Conservation (phyloP, 2,797 vertebrate species). For the Poliocrania exsul region DNA sequence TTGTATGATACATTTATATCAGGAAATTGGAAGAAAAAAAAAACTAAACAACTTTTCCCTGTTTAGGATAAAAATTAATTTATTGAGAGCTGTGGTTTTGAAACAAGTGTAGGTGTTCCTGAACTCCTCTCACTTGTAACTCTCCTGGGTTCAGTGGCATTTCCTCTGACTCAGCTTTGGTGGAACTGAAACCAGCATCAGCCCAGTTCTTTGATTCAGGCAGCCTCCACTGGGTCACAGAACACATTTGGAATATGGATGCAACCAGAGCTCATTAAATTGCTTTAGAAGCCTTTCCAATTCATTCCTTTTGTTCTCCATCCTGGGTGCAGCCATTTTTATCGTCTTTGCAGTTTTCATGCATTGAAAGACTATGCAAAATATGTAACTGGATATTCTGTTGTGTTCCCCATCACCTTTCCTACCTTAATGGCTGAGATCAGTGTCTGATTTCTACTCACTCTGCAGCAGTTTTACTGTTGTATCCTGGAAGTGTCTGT, state of each 20-base stretch:
- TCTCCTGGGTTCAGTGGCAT: background rate
- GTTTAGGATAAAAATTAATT: background rate
- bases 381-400: constrained; percentile 31
- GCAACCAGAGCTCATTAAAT: background rate
- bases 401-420: background rate
- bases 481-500: constrained; percentile 61
- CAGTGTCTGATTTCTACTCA: background rate
- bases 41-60: background rate
- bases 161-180: background rate
- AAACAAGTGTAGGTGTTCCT: background rate
- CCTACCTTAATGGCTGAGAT: background rate
- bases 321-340: background rate
- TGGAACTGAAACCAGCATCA: background rate
- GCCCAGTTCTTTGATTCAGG: background rate
- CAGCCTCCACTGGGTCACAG: background rate
- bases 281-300: background rate
- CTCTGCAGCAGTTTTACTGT: constrained; percentile 16
- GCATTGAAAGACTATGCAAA: constrained; percentile 39
- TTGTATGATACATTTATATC: background rate
- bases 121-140: background rate
- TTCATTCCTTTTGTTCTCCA: constrained; percentile 32
- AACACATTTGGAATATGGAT: background rate
- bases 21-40: background rate
- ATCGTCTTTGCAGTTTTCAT: background rate
- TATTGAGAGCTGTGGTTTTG: background rate